Evolutionary conservation across 2,888 invertebrate species (phyloP), one percentile per base, ranked within the genome.

Genomic region (Aricia artaxerxes): DNA sequence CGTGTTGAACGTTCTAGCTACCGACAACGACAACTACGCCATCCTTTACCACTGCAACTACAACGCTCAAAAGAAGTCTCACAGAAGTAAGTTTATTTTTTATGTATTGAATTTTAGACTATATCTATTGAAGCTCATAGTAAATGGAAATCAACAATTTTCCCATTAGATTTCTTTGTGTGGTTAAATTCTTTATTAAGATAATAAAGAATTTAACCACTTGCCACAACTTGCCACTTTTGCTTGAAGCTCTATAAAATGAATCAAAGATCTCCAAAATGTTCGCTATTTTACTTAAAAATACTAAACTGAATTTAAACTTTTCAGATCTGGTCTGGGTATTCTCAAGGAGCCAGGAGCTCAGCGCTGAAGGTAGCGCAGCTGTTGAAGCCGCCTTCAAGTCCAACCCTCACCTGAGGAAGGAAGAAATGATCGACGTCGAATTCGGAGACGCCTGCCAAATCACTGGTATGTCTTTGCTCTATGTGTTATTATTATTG

Each of bases 61-160:
- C 31, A 77, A 81, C 40, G 72, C 75, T 1, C 3, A n/a, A 3
- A 60, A 77, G 57, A 53, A 73, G 40, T 76, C 57, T 44, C 77
- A 61, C 31, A 69, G 76, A 77, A 77, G 80, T 80, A 78, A 73
- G 38, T 24, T 87, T 81, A 73, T 11, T 44, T 44, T 44, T 44
- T 44, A 9, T 44, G 44, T 44, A 44, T 1, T 44, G 44, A 44
- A 44, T 44, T 44, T 44, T 44, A 44, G 2, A 5, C 44, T 44
- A 44, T 9, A 44, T 49, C 49, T 49, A 49, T 49, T 49, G 49
- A 9, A 44, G 9, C 49, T 49, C 49, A 11, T 49, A 49, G 9
- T 11, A 11, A 2, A 44, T 44, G 49, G 49, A 1, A 49, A 49
- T 49, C 11, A 49, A 49, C 49, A 49, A 49, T 11, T 49, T 9